Evolutionary conservation across 2,888 invertebrate genomes (phyloP), one percentile per base, ranked within the genome.

Genomic region (Caenorhabditis japonica): DNA sequence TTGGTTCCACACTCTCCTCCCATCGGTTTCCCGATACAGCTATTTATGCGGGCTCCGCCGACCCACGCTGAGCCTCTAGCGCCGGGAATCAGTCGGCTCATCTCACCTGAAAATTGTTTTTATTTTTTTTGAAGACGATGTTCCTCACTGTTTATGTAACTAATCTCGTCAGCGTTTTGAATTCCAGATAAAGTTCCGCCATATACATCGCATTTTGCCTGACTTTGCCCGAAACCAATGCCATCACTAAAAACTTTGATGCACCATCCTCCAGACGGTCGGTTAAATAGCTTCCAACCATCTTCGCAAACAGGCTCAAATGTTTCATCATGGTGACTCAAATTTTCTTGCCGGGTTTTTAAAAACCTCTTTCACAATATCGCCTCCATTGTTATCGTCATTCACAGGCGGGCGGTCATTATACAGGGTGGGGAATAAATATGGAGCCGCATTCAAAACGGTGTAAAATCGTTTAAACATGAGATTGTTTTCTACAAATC

Each of bases 251-350:
- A 47, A 62, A 10, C 43, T 25, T 25, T 23, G 7, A 62, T 46
- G 43, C 62, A 62, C 62, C 62, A 62, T 1, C 46, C 62, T 13
- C 62, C 62, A 5, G 38, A 23, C 1, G 53, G 62, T 13, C 62
- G 62, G 53, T 46, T 46, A 47, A 62, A 62, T 13, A 46, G 62
- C 12, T 23, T 33, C 62, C 62, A 62, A 1, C 62, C 62, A 10
- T 25, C 12, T 3, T 44, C 44, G 21, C 61, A 61, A n/a, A n/a
- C n/a, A n/a, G n/a, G n/a, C n/a, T n/a, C n/a, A n/a, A n/a, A n/a
- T n/a, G n/a, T n/a, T n/a, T n/a, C n/a, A n/a, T n/a, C n/a, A n/a
- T n/a, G n/a, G n/a, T n/a, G n/a, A n/a, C n/a, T n/a, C n/a, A n/a
- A n/a, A n/a, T n/a, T n/a, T n/a, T n/a, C n/a, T n/a, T n/a, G n/a